Base-by-base conservation (phyloP, 2,113 vertebrate species). In the Paramisgurnus dabryanus region DNA sequence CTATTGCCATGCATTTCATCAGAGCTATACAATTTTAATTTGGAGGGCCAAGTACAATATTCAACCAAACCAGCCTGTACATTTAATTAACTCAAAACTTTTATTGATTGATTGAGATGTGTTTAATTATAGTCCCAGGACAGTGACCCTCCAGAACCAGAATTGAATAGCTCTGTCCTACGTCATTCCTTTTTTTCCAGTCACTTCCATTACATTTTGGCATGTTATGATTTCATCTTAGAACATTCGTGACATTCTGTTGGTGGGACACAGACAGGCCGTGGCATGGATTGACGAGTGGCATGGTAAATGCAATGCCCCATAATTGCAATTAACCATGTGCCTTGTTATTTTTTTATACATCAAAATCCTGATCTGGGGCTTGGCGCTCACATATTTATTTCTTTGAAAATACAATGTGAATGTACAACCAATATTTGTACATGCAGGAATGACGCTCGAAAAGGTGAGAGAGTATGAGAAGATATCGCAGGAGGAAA, bases 261-360 rank as follows among this genome's bases (percentile, higher is more conserved):
- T 95, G 82, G 88, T 93, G 17, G 93, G 92, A 55, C 94, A 95
- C 88, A 89, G 93, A 47, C 93, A 95, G 86, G 94, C 94, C 0
- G 92, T 94, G 1, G 90, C 93, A 2, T 95, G 94, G 94, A 81
- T 88, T 34, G 94, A 95, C 3, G 94, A 95, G 83, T 95, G 94
- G 93, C 93, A 93, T 67, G 94, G 94, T 95, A 80, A 85, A 88
- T 89, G 55, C 5, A 6, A 73, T 40, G 22, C 69, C n/a, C 61
- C 76, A 12, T 60, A 47, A 17, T 73, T 17, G 67, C 5, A 66
- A 66, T 76, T 65, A 13, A 41, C 15, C 71, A 65, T 53, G 76
- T 11, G 10, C 57, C 76, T 39, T 41, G 13, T 15, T 43, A 7
- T 34, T 17, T 72, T 18, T 34, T 34, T 2, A 34, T 58, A 70